phyloP scores from a whole-genome alignment of 2,113 vertebrate genomes.

The Cettia cetti region DNA sequence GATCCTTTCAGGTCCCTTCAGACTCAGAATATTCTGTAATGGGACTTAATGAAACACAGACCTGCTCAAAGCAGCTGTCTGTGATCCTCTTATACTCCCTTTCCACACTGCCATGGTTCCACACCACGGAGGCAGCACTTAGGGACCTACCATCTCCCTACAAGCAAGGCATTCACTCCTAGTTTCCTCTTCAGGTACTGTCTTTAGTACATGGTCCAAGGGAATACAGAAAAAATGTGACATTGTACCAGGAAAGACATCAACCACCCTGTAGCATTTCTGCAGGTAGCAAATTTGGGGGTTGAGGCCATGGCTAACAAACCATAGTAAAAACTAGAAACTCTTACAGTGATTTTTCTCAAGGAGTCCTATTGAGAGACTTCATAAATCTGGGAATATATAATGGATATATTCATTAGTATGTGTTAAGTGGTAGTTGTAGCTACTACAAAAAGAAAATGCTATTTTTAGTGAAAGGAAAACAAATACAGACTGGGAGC shows the following conservation, averaged over 20 bases:
- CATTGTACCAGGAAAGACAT: neutral
- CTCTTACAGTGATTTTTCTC: neutral
- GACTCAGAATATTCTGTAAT: neutral
- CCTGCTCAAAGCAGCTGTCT: neutral
- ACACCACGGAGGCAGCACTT: accelerated
- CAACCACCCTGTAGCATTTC: accelerated
- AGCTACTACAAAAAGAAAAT: neutral
- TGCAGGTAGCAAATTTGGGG: neutral
- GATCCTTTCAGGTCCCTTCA: no score
- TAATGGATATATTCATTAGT: neutral
- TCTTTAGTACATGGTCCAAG: neutral
- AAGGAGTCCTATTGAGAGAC: neutral
- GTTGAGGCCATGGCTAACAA: neutral
- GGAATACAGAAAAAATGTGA: neutral
- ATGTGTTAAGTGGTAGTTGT: neutral
- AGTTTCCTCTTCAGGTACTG: neutral
- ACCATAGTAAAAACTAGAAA: neutral
- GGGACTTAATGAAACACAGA: neutral
- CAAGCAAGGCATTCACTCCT: neutral
- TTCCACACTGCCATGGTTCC: neutral
- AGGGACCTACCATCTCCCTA: neutral
- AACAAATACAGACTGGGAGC: neutral
- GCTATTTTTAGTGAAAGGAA: neutral
- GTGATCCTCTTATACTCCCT: neutral
- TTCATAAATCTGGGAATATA: neutral